Percentiles rank a stretch among this genome's conserved stretches.
Conservation (phyloP, 2,113 vertebrate genomes). For the Fulica atra region DNA sequence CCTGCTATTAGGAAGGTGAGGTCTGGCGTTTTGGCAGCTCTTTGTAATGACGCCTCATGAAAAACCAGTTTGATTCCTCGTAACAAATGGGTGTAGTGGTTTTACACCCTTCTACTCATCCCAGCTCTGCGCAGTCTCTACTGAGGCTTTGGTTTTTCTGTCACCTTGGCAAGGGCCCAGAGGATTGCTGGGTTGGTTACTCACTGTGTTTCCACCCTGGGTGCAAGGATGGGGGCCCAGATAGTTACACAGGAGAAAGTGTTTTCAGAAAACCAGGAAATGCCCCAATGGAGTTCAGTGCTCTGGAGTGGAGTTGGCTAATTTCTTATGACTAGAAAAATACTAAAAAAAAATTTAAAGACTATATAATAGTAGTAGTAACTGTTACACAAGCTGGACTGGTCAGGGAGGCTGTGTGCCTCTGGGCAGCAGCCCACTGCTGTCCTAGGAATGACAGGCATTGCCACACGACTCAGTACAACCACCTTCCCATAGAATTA, state of each 20-base stretch:
- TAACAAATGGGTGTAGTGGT: conserved; percentile 50
- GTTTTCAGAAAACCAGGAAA: background rate
- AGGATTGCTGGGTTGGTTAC: background rate
- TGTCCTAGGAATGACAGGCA: background rate
- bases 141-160: background rate
- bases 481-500: background rate
- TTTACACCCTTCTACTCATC: conserved; percentile 46
- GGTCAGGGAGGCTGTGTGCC: background rate
- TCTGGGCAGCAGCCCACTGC: background rate
- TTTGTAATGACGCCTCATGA: background rate
- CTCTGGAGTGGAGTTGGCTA: background rate
- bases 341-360: background rate
- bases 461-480: fast-evolving
- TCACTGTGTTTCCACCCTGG: background rate
- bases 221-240: background rate
- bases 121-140: background rate
- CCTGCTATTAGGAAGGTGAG: conserved; percentile 26
- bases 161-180: background rate
- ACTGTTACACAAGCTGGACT: background rate
- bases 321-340: background rate
- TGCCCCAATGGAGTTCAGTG: background rate
- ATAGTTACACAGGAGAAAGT: background rate
- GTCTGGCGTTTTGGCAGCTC: background rate
- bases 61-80: conserved; percentile 65
- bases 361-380: no score